Evolutionary conservation across 2,797 vertebrate genomes (phyloP).

Genomic region (Pelobates cultripes): DNA sequence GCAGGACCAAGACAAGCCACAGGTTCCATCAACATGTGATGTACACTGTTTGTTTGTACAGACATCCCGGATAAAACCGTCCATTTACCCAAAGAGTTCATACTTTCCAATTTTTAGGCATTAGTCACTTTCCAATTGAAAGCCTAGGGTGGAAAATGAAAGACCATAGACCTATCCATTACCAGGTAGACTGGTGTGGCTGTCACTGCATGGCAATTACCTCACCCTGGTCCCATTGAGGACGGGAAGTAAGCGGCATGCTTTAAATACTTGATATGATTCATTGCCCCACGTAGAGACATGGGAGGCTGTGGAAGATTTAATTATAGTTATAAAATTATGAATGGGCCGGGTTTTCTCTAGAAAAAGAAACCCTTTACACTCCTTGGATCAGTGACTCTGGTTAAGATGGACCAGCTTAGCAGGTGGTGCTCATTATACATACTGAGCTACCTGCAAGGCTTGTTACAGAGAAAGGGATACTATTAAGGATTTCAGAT

Average conservation of each 20-base stretch:
- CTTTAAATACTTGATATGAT: slow-evolving; percentile 8
- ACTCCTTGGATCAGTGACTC: too few species aligned
- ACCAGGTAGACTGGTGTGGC: slow-evolving; percentile 29
- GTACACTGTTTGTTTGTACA: slow-evolving; percentile 20
- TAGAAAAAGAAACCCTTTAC: background rate
- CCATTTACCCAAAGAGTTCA: slow-evolving; percentile 23
- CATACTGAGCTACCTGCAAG: too few species aligned
- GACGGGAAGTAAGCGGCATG: background rate
- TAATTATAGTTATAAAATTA: background rate
- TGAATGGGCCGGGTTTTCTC: background rate
- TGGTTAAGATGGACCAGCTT: too few species aligned
- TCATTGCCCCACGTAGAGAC: slow-evolving; percentile 3
- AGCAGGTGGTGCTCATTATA: too few species aligned
- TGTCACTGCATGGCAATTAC: background rate
- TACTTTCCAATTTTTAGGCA: slow-evolving; percentile 40
- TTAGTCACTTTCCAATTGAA: slow-evolving; percentile 25
- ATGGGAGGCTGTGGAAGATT: background rate
- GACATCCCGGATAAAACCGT: slow-evolving; percentile 17
- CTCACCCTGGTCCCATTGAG: background rate
- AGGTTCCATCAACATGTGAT: slow-evolving; percentile 43
- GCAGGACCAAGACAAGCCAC: slow-evolving; percentile 26
- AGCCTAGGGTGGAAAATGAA: slow-evolving; percentile 4
- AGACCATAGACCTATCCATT: background rate
- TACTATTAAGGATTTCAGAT: too few species aligned
- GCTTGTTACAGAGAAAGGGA: too few species aligned